Evolutionary conservation across 2,797 vertebrate genomes (phyloP), one percentile per base, ranked within the genome.

Genomic region (Catostomus latipinnis): DNA sequence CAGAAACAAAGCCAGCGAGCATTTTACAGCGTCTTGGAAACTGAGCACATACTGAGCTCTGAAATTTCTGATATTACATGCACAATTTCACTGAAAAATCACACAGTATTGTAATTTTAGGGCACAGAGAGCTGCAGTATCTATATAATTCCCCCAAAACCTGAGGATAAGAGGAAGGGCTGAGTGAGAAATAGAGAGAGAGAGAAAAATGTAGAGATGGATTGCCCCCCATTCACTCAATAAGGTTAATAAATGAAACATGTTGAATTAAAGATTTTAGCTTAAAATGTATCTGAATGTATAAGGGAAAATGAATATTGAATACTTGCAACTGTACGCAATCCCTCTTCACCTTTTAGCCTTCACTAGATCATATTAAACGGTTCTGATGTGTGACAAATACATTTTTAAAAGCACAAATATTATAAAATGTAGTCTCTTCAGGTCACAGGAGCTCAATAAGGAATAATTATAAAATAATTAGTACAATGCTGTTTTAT

Each of bases 21-120:
- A 6, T 72, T 86, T 82, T 83, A 78, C 73, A 48, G 53, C 4
- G 46, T 74, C 63, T 70, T 67, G 84, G 78, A 84, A 22, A 54
- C 4, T 8, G 10, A 62, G 63, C 34, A 81, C 52, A 62, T 34
- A 43, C 48, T 46, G 73, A 60, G 68, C 76, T 54, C 71, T 10
- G 57, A 56, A 54, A 62, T 71, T 80, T 67, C 60, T 58, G 13
- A 49, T 18, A 85, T 83, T 83, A 82, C 65, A 82, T 57, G 76
- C 74, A 78, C 80, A 66, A 82, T 80, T 84, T 83, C 67, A 80
- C 58, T 43, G 1, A 68, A 71, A 81, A 72, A 69, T 68, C 77
- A 72, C 62, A 63, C 67, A 46, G 48, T 43, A 50, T 69, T 77
- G 56, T 57, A 68, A 77, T 81, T 76, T 57, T 65, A 77, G 54